These are phyloP conservation scores for Furnarius figulus DNA, from an alignment of 2,113 vertebrate genomes.

Conservation along the genomic window DNA sequence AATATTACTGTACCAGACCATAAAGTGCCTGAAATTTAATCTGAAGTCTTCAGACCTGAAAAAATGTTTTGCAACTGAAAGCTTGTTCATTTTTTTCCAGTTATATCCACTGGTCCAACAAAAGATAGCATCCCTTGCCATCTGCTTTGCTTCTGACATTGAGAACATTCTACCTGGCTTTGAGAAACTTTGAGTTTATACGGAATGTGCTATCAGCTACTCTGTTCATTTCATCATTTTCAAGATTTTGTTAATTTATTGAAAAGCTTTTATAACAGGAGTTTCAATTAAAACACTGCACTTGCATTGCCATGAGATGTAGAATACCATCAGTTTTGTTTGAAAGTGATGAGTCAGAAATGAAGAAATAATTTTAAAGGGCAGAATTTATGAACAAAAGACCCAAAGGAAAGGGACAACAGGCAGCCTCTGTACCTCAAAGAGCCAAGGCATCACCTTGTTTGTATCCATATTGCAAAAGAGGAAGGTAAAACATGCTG, in stretches of 20 bases:
- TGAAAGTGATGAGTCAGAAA: not conserved
- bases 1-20: not conserved
- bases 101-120: not conserved
- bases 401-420: not conserved
- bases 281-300: slow-evolving; percentile 24
- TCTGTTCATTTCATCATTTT: not conserved
- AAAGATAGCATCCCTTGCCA: not conserved
- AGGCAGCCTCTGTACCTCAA: not conserved
- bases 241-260: slow-evolving; percentile 27
- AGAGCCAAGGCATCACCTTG: not conserved
- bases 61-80: not conserved
- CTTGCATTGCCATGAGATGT: not conserved
- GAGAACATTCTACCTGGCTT: not conserved
- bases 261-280: slow-evolving; percentile 14
- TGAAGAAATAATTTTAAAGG: not conserved
- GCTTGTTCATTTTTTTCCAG: not conserved
- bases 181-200: not conserved
- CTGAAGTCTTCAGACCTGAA: not conserved
- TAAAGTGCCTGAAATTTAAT: slow-evolving; percentile 32
- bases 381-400: not conserved
- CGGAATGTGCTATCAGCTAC: not conserved
- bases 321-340: not conserved
- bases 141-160: not conserved
- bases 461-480: not conserved
- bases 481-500: not conserved